Conservation (phyloP, 2,797 vertebrate genomes). For the Macroramphosus scolopax region DNA sequence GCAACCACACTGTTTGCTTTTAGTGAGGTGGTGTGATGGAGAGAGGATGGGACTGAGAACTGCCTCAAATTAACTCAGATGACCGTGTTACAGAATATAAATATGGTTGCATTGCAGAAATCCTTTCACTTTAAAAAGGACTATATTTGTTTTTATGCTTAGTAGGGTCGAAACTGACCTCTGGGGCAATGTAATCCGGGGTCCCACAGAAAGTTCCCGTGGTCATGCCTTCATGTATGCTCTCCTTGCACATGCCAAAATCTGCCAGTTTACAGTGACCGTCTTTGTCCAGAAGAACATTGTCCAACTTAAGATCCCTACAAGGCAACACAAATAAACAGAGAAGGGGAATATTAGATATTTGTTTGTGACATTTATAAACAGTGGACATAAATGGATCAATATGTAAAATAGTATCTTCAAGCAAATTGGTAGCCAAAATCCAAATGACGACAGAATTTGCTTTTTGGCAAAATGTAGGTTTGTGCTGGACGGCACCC, state of each 20-base stretch:
- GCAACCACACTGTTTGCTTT: conserved; percentile 42
- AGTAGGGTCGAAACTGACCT: conserved; percentile 78
- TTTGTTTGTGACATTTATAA: conserved; percentile 1
- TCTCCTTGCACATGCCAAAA: conserved; percentile 99
- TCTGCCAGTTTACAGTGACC: conserved; percentile 98
- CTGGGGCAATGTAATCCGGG: conserved; percentile 96
- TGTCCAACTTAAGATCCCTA: conserved; percentile 97
- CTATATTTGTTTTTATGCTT: too few species aligned
- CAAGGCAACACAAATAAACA: conserved; percentile 27
- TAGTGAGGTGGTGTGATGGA: conserved; percentile 45
- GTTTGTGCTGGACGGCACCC: too few species aligned
- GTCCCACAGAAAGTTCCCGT: conserved; percentile 98
- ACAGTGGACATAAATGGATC: conserved; percentile 1
- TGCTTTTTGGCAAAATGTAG: too few species aligned
- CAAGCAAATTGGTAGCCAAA: neutral
- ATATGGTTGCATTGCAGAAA: conserved; percentile 1
- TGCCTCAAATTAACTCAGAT: conserved; percentile 29
- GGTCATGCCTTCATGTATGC: conserved; percentile 84
- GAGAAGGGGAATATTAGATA: neutral
- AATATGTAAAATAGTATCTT: neutral
- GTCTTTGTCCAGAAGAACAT: conserved; percentile 92
- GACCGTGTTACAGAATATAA: conserved; percentile 17
- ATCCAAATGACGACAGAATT: too few species aligned
- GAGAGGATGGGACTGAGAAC: conserved; percentile 16
- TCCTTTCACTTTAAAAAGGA: too few species aligned